Evolutionary conservation across 2,888 invertebrate genomes (phyloP).

Genomic region (Phengaris alcon): DNA sequence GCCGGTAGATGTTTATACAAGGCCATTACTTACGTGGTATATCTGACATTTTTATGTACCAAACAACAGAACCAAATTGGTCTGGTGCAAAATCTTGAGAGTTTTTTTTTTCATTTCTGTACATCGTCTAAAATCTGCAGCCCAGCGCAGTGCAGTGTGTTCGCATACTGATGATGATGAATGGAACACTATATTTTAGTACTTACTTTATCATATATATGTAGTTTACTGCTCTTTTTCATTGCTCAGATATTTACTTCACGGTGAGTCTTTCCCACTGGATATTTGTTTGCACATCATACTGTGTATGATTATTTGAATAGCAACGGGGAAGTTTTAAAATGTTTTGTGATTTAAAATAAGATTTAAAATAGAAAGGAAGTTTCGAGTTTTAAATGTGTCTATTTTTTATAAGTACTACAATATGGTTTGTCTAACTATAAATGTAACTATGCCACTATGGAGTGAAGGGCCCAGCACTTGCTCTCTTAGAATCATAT

Average conservation of each 20-base stretch:
- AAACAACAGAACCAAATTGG: too few species aligned
- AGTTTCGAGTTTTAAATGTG: not conserved
- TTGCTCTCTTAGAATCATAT: too few species aligned
- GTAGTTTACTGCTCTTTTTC: not conserved
- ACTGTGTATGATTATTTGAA: slow-evolving; percentile 23
- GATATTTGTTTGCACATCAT: slow-evolving; percentile 22
- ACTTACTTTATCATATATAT: not conserved
- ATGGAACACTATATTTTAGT: not conserved
- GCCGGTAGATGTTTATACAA: not conserved
- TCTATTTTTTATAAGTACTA: too few species aligned
- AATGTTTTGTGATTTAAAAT: slow-evolving; percentile 32
- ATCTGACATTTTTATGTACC: not conserved
- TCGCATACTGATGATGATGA: not conserved
- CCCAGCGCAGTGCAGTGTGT: too few species aligned
- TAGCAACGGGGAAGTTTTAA: slow-evolving; percentile 28
- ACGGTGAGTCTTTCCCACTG: slow-evolving; percentile 20
- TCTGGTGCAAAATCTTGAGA: too few species aligned
- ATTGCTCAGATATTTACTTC: slow-evolving; percentile 12
- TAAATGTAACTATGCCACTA: too few species aligned
- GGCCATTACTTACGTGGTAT: not conserved
- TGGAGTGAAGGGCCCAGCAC: too few species aligned
- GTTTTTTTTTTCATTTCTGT: too few species aligned
- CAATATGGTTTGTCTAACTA: too few species aligned
- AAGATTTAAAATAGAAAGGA: slow-evolving; percentile 27
- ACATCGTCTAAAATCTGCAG: too few species aligned